Conservation (phyloP, 2,113 vertebrate species). For the Mirounga angustirostris region DNA sequence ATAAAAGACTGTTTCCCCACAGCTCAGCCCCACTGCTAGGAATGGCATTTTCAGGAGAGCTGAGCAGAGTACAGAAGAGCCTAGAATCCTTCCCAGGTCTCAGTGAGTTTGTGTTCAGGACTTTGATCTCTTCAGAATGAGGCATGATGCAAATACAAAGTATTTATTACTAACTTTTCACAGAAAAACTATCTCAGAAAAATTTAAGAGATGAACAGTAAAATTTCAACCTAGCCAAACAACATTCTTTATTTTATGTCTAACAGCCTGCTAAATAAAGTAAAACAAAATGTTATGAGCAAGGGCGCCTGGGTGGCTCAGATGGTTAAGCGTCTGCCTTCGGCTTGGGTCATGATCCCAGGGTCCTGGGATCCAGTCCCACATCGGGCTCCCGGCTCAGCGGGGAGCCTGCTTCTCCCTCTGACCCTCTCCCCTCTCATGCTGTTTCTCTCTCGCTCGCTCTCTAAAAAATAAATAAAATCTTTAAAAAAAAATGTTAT, state of each 20-base stretch:
- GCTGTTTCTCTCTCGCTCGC: too few species aligned
- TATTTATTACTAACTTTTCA: constrained; percentile 51
- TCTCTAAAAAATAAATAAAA: too few species aligned
- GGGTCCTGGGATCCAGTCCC: too few species aligned
- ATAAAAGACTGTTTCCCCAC: background rate
- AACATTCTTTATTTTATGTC: constrained; percentile 58
- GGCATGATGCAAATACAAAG: constrained; percentile 13
- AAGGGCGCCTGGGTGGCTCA: background rate
- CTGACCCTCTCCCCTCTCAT: too few species aligned
- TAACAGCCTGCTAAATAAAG: constrained; percentile 63
- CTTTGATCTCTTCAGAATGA: constrained; percentile 51
- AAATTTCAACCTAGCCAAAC: constrained; percentile 68
- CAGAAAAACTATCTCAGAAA: constrained; percentile 28
- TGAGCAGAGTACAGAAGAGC: background rate
- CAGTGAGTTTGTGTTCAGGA: constrained; percentile 21
- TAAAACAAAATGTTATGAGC: constrained; percentile 66
- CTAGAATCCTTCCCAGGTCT: background rate
- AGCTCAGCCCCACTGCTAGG: background rate
- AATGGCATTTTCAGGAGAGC: background rate
- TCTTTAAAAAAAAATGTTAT: constrained; percentile 60
- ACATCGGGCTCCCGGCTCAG: too few species aligned
- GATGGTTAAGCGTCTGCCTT: too few species aligned
- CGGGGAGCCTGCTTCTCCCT: too few species aligned
- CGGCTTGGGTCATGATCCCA: too few species aligned
- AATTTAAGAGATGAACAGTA: constrained; percentile 66